Conservation (phyloP, 2,113 vertebrate species). For the Danionella cerebrum region DNA sequence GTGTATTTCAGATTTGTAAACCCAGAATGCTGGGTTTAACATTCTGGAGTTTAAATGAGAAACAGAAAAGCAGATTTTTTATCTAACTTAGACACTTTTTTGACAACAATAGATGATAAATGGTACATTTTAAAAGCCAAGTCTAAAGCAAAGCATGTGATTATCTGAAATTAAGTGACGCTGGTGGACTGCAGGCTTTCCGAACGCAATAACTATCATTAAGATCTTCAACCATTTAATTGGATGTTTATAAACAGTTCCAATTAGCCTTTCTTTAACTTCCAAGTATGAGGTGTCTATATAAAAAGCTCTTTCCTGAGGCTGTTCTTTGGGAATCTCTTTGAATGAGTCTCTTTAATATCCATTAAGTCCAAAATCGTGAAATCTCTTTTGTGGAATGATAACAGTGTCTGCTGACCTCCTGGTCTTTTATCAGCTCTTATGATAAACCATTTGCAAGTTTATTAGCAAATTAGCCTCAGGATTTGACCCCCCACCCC, state of each 20-base stretch:
- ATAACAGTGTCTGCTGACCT: conserved; percentile 47
- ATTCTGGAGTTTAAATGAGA: no score
- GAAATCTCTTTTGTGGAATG: no score
- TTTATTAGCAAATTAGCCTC: conserved; percentile 52
- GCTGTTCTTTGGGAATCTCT: no score
- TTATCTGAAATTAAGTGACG: background rate
- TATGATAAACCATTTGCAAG: conserved; percentile 56
- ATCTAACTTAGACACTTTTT: no score
- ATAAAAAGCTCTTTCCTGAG: background rate
- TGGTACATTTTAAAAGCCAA: background rate
- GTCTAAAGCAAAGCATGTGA: background rate
- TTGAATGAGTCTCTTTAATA: no score
- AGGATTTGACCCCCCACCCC: conserved; percentile 43
- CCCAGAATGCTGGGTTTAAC: no score
- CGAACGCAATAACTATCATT: conserved; percentile 9
- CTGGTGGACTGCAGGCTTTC: background rate
- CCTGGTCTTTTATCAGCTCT: conserved; percentile 47
- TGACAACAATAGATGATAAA: no score
- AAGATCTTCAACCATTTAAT: conserved; percentile 5
- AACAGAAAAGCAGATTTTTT: no score
- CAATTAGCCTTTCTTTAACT: background rate
- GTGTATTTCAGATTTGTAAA: no score
- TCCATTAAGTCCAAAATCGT: no score
- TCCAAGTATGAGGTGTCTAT: background rate
- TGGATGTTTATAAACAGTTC: conserved; percentile 14